Base-by-base conservation (phyloP, 1,140 invertebrate genomes). In the Spodoptera litura region DNA sequence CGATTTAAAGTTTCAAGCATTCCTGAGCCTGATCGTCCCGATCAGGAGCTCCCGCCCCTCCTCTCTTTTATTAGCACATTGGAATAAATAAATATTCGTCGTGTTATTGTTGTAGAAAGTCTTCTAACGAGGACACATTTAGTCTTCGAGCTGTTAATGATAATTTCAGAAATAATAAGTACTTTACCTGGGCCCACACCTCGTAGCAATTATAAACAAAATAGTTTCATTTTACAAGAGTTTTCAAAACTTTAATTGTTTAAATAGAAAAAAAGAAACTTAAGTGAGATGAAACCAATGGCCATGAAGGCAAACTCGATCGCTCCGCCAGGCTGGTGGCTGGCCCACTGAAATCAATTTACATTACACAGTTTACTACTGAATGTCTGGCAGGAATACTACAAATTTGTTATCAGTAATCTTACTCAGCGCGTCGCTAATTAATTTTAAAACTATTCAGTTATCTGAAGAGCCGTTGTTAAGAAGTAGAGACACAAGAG, bases 331-430 rank as follows among this genome's bases (percentile, higher is more conserved):
- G 38, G 2, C 38, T 49, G 66, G 66, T n/a, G 38, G 2, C 38
- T 49, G 66, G 66, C 13, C 52, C 51, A 68, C 44, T 68, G 13
- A 70, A 31, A 70, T 70, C 49, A 70, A 53, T 70, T 70, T 53
- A 52, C 49, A 70, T 70, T n/a, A n/a, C 49, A 53, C n/a, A 70
- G 25, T 68, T 68, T n/a, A 70, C 27, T 70, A 53, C 66, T 51
- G 10, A 27, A n/a, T 4, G 64, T 12, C 25, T 52, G 38, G 52
- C 52, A 49, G 38, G 38, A 31, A 55, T 72, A 20, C 70, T 4
- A 56, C 44, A 25, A 44, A 38, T n/a, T 72, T 44, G 9, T n/a
- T 76, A 52, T 31, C 61, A 62, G 52, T 66, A 51, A 66, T 68
- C 64, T 68, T 68, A 13, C 27, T 68, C 49, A 51, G 2, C 20